Base-by-base conservation (phyloP, 2,888 invertebrate genomes). In the Teleogryllus oceanicus region DNA sequence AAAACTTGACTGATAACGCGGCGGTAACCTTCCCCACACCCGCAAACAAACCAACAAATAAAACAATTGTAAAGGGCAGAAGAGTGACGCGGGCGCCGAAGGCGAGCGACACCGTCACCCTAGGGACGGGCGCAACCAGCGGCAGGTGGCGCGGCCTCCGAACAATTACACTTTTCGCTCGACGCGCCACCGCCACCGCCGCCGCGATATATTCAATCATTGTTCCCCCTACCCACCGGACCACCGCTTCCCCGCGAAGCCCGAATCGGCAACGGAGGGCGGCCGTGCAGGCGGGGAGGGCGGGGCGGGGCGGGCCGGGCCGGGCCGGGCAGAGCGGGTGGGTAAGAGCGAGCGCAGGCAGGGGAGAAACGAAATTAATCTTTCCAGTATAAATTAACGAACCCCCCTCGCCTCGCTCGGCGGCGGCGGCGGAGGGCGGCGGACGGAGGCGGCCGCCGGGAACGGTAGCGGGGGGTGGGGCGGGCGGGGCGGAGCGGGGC, bases 301-400 rank as follows among this genome's bases (percentile, higher is more conserved):
- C 75, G 24, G 24, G 20, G 24, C 20, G 5, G 11, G n/a, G 8
- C 20, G 12, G 24, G 24, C 1, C 13, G 75, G 75, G 24, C 20
- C 20, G 13, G 20, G 4, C 21, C 21, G 49, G 16, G 77, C 77
- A 13, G 49, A 24, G 77, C 20, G 21, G 50, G 49, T 76, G 76
- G 76, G 20, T 21, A 76, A 77, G 77, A 24, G 77, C n/a, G 49
- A 50, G 77, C 77, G 77, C 62, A 62, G 62, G 62, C 62, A 74
- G 49, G 78, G 76, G 80, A 78, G 77, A 75, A 81, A 51, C 79
- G 79, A 79, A 81, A 79, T 81, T 81, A 81, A 81, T 81, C 81
- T 81, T 81, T 79, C 79, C 76, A 78, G 81, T 78, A 81, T 81
- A 81, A 81, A 81, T 81, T 81, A 79, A 79, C 81, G 81, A 74